phyloP scores from a whole-genome alignment of 1,140 invertebrate genomes.

The Venturia canescens region DNA sequence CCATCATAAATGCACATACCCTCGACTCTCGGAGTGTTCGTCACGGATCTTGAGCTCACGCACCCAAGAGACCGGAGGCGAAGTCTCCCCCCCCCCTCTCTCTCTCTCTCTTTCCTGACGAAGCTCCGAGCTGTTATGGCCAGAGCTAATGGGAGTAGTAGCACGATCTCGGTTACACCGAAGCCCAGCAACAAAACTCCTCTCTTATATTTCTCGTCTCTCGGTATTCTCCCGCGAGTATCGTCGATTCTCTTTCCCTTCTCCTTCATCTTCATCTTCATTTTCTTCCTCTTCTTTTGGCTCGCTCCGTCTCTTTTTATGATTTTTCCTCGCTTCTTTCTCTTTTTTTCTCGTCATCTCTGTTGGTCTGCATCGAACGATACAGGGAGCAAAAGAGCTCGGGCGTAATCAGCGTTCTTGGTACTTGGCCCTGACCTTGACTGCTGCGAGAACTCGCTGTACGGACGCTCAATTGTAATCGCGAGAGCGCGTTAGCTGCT shows the following conservation, averaged over 20 bases:
- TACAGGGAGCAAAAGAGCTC: slow-evolving; percentile 1
- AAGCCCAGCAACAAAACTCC: slow-evolving; percentile 14
- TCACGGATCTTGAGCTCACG: slow-evolving; percentile 30
- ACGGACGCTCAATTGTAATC: slow-evolving; percentile 9
- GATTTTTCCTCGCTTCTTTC: slow-evolving; percentile 4
- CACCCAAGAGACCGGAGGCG: background rate
- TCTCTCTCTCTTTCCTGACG: too few species aligned
- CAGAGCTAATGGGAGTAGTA: slow-evolving; percentile 26
- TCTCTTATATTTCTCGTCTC: slow-evolving; percentile 30
- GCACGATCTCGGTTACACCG: slow-evolving; percentile 35
- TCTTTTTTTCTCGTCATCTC: slow-evolving; percentile 15
- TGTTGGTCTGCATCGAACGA: background rate
- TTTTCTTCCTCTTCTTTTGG: slow-evolving; percentile 1
- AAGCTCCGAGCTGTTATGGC: slow-evolving; percentile 22
- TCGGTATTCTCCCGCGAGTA: slow-evolving; percentile 34
- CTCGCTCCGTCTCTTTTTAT: slow-evolving; percentile 2
- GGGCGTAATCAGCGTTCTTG: slow-evolving; percentile 56
- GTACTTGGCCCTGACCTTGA: slow-evolving; percentile 62
- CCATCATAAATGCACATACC: background rate
- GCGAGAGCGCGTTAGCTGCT: slow-evolving; percentile 16
- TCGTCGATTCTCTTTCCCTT: slow-evolving; percentile 15
- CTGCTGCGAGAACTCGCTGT: slow-evolving; percentile 38
- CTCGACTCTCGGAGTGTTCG: slow-evolving; percentile 13
- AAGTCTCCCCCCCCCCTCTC: background rate
- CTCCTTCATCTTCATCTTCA: slow-evolving; percentile 2